These are phyloP conservation scores for Entelurus aequoreus DNA, from an alignment of 2,113 vertebrate genomes.

Conservation along the genomic window DNA sequence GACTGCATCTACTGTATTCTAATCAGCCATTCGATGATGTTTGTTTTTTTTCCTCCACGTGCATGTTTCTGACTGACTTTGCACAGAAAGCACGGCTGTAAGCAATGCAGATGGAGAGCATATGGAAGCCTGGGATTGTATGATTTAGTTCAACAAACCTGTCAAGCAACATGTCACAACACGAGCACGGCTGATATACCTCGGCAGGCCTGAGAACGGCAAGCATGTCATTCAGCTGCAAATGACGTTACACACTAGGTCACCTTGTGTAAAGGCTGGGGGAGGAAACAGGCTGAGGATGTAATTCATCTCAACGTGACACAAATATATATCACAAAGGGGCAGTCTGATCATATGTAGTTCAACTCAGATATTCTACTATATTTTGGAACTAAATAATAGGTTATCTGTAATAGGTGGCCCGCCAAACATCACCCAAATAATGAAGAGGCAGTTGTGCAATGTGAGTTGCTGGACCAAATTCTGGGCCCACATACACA, in stretches of 20 bases:
- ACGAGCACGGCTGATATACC: slow-evolving; percentile 30
- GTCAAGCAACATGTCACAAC: slow-evolving; percentile 44
- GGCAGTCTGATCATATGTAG: slow-evolving; percentile 30
- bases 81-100: slow-evolving; percentile 33
- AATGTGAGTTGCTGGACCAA: no score
- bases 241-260: slow-evolving; percentile 60
- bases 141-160: slow-evolving; percentile 26
- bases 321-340: slow-evolving; percentile 39
- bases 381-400: slow-evolving; percentile 20
- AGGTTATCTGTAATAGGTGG: not conserved
- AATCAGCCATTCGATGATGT: slow-evolving; percentile 12
- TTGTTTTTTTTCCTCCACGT: slow-evolving; percentile 37
- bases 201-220: slow-evolving; percentile 38
- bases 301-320: slow-evolving; percentile 52
- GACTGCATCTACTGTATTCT: not conserved
- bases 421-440: no score
- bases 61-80: slow-evolving; percentile 25
- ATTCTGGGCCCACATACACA: no score
- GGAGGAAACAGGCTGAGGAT: slow-evolving; percentile 48
- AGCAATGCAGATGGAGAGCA: slow-evolving; percentile 44
- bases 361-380: slow-evolving; percentile 42
- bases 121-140: slow-evolving; percentile 37
- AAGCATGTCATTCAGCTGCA: slow-evolving; percentile 61
- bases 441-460: no score
- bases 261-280: slow-evolving; percentile 62